These are phyloP conservation scores for Tenthredo amoena DNA, from an alignment of 2,888 invertebrate species.

Conservation along the genomic window DNA sequence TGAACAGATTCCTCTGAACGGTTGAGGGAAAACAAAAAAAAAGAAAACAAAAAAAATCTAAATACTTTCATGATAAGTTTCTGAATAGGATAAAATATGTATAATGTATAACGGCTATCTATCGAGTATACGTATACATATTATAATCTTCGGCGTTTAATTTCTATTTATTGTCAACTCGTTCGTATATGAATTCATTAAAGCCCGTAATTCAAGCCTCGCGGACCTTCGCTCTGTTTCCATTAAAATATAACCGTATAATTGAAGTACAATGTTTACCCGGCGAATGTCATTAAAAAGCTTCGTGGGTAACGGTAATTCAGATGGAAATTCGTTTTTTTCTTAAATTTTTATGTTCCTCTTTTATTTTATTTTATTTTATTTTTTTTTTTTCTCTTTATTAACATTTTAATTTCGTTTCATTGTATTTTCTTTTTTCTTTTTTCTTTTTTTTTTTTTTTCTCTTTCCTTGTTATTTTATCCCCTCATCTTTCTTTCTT, in stretches of 20 bases:
- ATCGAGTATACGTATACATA: not conserved
- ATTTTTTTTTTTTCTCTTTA: not conserved
- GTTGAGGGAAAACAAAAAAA: not conserved
- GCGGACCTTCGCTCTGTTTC: not conserved
- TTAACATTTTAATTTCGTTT: not conserved
- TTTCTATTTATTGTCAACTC: conserved; percentile 30
- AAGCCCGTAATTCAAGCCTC: conserved; percentile 35
- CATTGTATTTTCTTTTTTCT: not conserved
- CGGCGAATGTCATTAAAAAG: conserved; percentile 29
- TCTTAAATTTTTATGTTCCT: not conserved
- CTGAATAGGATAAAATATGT: no score
- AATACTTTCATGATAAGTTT: not conserved
- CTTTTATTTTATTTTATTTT: not conserved
- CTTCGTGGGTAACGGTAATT: not conserved
- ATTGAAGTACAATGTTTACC: conserved; percentile 45
- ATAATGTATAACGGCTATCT: not conserved
- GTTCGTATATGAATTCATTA: not conserved
- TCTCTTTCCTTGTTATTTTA: no score
- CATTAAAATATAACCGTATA: conserved; percentile 28
- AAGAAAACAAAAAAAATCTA: not conserved
- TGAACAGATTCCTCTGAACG: no score
- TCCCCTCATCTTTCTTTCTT: no score
- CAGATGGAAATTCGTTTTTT: not conserved
- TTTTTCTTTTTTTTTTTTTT: no score
- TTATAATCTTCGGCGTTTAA: not conserved